Conservation (phyloP, 2,888 invertebrate species). For the Desoria tigrina region DNA sequence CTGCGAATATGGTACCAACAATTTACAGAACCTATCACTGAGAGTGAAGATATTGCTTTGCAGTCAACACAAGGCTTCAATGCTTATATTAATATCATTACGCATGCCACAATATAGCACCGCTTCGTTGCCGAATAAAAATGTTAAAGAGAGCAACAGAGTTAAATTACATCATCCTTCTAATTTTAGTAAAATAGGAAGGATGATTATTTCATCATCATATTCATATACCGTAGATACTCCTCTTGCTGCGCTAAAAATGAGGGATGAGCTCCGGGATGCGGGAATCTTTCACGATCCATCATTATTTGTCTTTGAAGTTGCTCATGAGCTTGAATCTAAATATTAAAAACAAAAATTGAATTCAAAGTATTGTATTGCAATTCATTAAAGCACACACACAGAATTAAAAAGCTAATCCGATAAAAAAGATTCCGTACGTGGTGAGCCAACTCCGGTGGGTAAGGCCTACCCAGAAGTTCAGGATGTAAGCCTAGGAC, state of each 20-base stretch:
- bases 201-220: conserved; percentile 51
- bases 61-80: conserved; percentile 19
- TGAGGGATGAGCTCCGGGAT: conserved; percentile 61
- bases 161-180: conserved; percentile 13
- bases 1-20: conserved; percentile 12
- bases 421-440: conserved; percentile 57
- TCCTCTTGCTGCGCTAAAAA: conserved; percentile 69
- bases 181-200: conserved; percentile 12
- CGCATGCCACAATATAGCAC: conserved; percentile 26
- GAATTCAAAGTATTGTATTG: conserved; percentile 14
- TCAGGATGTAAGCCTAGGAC: conserved; percentile 70
- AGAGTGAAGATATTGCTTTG: conserved; percentile 20
- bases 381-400: not conserved
- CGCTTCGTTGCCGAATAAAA: conserved; percentile 21
- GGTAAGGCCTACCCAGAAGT: conserved; percentile 76
- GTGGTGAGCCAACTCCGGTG: conserved; percentile 77
- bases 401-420: no score
- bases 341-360: conserved; percentile 35
- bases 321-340: conserved; percentile 74
- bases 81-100: conserved; percentile 22
- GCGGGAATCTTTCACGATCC: conserved; percentile 72
- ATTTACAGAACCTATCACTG: conserved; percentile 13
- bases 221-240: conserved; percentile 63
- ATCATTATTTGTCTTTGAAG: conserved; percentile 79
- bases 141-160: conserved; percentile 24